Conservation (phyloP, 2,797 vertebrate species). For the Lates japonicus region DNA sequence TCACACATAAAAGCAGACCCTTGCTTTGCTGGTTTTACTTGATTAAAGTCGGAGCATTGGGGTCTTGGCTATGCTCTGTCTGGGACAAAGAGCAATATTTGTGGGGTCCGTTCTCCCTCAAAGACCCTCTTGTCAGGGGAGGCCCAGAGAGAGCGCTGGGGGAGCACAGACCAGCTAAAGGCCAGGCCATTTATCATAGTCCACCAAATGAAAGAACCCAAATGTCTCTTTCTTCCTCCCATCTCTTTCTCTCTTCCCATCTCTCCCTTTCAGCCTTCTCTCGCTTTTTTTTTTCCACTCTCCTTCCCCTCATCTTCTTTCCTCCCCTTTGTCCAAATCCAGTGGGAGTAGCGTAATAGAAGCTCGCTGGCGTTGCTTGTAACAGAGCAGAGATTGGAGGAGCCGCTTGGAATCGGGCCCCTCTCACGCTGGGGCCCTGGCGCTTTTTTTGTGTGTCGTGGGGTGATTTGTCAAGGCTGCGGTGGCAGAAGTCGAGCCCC, state of each 20-base stretch:
- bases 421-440: slow-evolving; percentile 91
- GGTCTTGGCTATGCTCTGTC: slow-evolving; percentile 81
- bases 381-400: slow-evolving; percentile 80
- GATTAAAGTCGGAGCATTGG: slow-evolving; percentile 82
- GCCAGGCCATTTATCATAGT: slow-evolving; percentile 96
- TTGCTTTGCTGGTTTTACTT: slow-evolving; percentile 84
- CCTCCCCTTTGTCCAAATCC: slow-evolving; percentile 92
- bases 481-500: slow-evolving; percentile 99
- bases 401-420: slow-evolving; percentile 87
- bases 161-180: slow-evolving; percentile 90
- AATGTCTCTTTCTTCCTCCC: slow-evolving; percentile 88
- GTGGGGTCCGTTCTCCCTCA: slow-evolving; percentile 85
- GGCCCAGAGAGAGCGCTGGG: slow-evolving; percentile 89
- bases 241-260: slow-evolving; percentile 85
- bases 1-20: slow-evolving; percentile 77
- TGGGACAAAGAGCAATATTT: slow-evolving; percentile 86
- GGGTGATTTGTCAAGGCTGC: slow-evolving; percentile 95
- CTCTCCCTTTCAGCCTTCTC: slow-evolving; percentile 63
- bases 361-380: slow-evolving; percentile 71
- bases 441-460: slow-evolving; percentile 91
- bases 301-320: slow-evolving; percentile 72
- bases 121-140: slow-evolving; percentile 89
- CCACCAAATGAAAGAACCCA: slow-evolving; percentile 95
- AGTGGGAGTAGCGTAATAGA: slow-evolving; percentile 82
- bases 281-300: slow-evolving; percentile 63